These are phyloP conservation scores for Orthosia incerta DNA, from an alignment of 2,888 invertebrate species.

Conservation along the genomic window DNA sequence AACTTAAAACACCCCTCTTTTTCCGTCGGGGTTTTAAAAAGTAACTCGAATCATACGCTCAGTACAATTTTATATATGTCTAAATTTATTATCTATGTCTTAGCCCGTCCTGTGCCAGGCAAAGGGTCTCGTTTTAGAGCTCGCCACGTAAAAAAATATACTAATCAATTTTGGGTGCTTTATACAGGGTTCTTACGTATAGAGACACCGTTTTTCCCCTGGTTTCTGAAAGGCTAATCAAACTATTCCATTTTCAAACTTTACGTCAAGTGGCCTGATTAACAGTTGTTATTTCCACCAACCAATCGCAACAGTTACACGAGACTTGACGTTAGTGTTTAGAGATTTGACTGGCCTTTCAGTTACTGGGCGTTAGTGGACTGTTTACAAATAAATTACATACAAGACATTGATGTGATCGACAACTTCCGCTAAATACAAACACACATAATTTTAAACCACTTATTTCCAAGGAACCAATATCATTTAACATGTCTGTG, in stretches of 20 bases:
- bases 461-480: too few species aligned
- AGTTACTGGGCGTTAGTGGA: conserved; percentile 3
- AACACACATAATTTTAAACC: too few species aligned
- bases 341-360: neutral
- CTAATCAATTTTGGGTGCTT: conserved; percentile 76
- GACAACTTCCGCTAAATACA: neutral
- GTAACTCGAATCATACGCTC: conserved; percentile 54
- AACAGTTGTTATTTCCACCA: neutral
- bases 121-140: conserved; percentile 64
- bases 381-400: neutral
- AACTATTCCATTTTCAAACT: neutral
- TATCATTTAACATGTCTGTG: neutral
- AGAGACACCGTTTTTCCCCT: conserved; percentile 64
- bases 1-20: too few species aligned
- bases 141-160: conserved; percentile 81
- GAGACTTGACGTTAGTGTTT: too few species aligned
- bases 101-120: conserved; percentile 31
- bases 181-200: conserved; percentile 68
- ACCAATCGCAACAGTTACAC: neutral
- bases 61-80: conserved; percentile 56
- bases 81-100: conserved; percentile 62
- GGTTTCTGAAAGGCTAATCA: neutral
- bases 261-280: neutral
- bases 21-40: neutral
- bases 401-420: neutral